A percentile compares a stretch with the other conserved stretches of the same genome.
These are phyloP conservation scores for Portevinia maculata DNA, from an alignment of 2,888 invertebrate species.

Conservation along the genomic window DNA sequence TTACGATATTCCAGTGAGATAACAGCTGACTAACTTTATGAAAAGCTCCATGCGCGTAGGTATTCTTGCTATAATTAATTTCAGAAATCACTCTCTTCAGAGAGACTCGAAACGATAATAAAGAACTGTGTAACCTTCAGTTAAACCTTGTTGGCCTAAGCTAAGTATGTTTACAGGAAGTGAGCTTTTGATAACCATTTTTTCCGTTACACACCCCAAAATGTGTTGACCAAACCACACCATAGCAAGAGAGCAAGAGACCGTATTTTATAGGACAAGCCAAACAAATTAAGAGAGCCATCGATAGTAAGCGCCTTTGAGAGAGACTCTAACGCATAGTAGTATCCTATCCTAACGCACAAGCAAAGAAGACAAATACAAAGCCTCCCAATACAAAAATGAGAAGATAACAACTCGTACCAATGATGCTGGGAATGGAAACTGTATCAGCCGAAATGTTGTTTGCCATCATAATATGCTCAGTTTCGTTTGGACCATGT, in stretches of 20 bases:
- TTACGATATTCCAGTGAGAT: conserved; percentile 62
- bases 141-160: conserved; percentile 62
- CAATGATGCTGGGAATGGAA: conserved; percentile 69
- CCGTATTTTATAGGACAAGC: conserved; percentile 9
- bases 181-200: conserved; percentile 39
- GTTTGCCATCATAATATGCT: conserved; percentile 71
- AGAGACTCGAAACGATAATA: conserved; percentile 2
- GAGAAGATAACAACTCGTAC: conserved; percentile 32
- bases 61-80: conserved; percentile 36
- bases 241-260: conserved; percentile 1
- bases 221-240: conserved; percentile 59
- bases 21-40: conserved; percentile 52
- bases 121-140: conserved; percentile 58
- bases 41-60: conserved; percentile 28
- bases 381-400: conserved; percentile 31
- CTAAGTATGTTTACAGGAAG: conserved; percentile 52
- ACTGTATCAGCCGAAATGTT: conserved; percentile 70
- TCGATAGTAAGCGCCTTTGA: no score
- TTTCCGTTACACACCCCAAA: conserved; percentile 67
- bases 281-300: conserved; percentile 7
- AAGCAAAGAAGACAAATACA: conserved; percentile 22
- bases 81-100: background rate
- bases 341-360: conserved; percentile 58
- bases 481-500: conserved; percentile 74
- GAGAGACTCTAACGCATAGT: conserved; percentile 41